Percentiles rank a stretch among this genome's conserved stretches.
Conservation (phyloP, 1,140 invertebrate species). For the Drosophila sturtevanti region DNA sequence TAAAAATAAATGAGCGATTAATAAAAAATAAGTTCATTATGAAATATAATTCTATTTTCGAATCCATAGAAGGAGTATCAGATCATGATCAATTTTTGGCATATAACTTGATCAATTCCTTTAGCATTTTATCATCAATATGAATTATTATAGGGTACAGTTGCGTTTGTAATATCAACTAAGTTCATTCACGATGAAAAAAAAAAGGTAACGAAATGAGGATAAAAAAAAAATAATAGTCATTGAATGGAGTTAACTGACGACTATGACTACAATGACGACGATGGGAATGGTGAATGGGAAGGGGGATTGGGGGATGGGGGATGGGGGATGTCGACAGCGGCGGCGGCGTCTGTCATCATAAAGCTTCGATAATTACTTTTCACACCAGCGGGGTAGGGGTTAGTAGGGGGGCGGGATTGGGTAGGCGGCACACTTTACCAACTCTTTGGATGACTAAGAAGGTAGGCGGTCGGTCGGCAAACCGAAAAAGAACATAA, state of each 20-base stretch:
- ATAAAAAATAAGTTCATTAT: no score
- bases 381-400: conserved; percentile 61
- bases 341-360: conserved; percentile 57
- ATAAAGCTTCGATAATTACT: conserved; percentile 76
- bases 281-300: no score
- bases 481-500: conserved; percentile 39
- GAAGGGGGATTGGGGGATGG: not conserved
- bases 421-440: not conserved
- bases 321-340: not conserved
- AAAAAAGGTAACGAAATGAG: not conserved
- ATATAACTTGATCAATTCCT: no score
- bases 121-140: no score
- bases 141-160: not conserved
- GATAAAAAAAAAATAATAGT: conserved; percentile 61
- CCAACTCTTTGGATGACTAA: not conserved
- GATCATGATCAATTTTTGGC: no score
- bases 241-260: conserved; percentile 67
- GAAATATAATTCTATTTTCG: no score
- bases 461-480: conserved; percentile 11
- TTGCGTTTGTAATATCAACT: not conserved
- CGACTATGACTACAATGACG: not conserved
- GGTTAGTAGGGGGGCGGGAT: not conserved
- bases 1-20: no score
- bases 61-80: no score
- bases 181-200: no score